Base-by-base conservation (phyloP, 2,888 invertebrate genomes). In the Andrena fulva region DNA sequence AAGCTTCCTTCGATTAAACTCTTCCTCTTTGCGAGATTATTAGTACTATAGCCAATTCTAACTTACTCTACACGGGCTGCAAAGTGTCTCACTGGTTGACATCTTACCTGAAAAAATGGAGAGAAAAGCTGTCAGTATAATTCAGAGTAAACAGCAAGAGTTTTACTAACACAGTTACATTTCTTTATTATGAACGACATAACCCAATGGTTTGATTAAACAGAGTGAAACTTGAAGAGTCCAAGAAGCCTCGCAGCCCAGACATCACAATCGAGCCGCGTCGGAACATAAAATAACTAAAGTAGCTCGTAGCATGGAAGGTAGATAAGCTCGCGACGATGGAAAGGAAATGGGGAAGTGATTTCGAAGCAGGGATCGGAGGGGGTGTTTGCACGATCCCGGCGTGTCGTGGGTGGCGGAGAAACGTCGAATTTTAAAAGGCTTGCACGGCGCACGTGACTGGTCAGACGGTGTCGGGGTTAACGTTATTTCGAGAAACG, bases 401-500 rank as follows among this genome's bases (percentile, higher is more conserved):
- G 16, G 48, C 33, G 60, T 74, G 74, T 78, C 76, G 73, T 2
- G 50, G 20, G 52, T 42, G 29, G 4, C 52, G 7, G 67, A 56
- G 42, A 81, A 84, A 75, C 68, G 71, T 71, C 84, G 77, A 84
- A 85, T 84, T 85, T 85, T 71, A 69, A 80, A 81, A 75, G 59
- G 56, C 60, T 68, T n/a, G 54, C 31, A 12, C 66, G 66, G 72
- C 33, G 84, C 80, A 71, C 87, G 87, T 88, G 87, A 86, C 85
- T 48, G 62, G 66, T 72, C 71, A 63, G 73, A 35, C 75, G 67
- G 63, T 60, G 63, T 54, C 7, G 86, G 87, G 74, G 86, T 88
- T 85, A 88, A 88, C 86, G 80, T 88, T 78, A 85, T 88, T 86
- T 83, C 82, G 64, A 42, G 35, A 33, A 82, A 73, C 77, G 77